Evolutionary conservation across 2,113 vertebrate genomes (phyloP), one percentile per base, ranked within the genome.

Genomic region (Coptodon rendalli): DNA sequence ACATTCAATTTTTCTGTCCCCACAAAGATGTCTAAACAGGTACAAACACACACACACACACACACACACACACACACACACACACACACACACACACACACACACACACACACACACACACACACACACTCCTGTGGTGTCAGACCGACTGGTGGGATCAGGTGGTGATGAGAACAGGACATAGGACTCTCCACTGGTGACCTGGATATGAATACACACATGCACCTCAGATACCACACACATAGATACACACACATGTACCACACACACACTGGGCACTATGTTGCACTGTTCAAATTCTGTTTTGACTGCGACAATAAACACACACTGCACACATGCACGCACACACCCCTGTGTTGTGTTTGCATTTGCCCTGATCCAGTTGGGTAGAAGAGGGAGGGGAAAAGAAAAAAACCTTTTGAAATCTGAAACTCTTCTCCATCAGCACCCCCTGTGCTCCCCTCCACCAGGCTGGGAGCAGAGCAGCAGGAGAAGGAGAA

Each of bases 381-480:
- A 81, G 81, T 90, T 86, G 71, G 81, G 45, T 34, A 56, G 83
- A 83, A 87, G 66, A 83, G 19, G 7, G 84, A 57, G 54, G 52
- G 5, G n/a, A 31, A 38, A 38, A 53, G 54, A 84, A 84, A 83
- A 83, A 82, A 83, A 17, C 73, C 89, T 88, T 95, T 94, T 95
- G 95, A 95, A 96, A 95, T 84, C 16, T 89, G 92, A 95, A 92
- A 83, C 94, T 86, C 76, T 29, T 43, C 82, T 93, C 92, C 93
- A 91, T 94, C 93, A 94, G 84, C 90, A 84, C 89, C 86, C 88
- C 73, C 89, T 53, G 91, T 38, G 85, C 90, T 91, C 89, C 54
- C 87, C 73, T 85, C 66, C 31, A 82, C 83, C 84, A 59, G 89
- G 83, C 85, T 87, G 85, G 83, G 82, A 94, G 86, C 89, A 82